These are phyloP conservation scores for Erynnis tages DNA, from an alignment of 2,888 invertebrate species.

Conservation along the genomic window DNA sequence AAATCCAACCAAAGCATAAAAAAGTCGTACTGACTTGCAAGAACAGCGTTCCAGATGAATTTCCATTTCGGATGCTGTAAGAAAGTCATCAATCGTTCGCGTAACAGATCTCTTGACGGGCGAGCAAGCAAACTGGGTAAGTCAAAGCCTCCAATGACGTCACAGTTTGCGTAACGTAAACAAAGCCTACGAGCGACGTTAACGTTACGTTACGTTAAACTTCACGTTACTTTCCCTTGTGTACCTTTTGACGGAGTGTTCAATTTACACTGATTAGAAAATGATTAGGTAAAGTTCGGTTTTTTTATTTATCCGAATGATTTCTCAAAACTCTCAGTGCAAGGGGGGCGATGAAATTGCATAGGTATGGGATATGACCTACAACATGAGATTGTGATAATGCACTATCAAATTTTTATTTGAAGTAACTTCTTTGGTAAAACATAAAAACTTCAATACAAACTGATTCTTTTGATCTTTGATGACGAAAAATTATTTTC, in stretches of 20 bases:
- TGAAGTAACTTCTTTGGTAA: no score
- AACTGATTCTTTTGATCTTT: no score
- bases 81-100: neutral
- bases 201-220: neutral
- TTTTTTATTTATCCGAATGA: no score
- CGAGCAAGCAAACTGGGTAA: neutral
- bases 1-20: no score
- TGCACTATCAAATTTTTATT: no score
- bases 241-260: neutral
- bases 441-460: no score
- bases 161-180: slow-evolving; percentile 1
- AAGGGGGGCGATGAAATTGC: no score
- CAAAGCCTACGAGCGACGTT: neutral
- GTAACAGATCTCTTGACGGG: neutral
- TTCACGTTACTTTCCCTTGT: slow-evolving; percentile 1
- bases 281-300: no score
- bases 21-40: neutral
- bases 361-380: no score
- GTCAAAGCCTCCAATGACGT: neutral
- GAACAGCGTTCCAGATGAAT: neutral
- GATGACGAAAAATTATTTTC: no score
- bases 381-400: no score
- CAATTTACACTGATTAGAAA: neutral
- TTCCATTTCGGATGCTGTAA: neutral
- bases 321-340: no score